Evolutionary conservation across 1,140 invertebrate species (phyloP).

Genomic region (Cyclargus thomasi): DNA sequence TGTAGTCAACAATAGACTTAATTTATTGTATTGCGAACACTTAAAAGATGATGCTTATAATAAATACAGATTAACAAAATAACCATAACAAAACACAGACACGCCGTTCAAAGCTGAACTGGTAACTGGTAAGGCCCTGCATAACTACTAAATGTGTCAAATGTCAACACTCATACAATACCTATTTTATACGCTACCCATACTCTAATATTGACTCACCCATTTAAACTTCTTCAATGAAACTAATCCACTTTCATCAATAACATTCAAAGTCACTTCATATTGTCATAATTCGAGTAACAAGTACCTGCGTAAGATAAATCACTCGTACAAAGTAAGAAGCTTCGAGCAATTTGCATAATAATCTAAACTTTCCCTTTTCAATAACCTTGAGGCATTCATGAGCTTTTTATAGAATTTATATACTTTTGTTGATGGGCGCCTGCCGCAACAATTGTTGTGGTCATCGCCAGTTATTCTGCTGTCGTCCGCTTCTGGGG

Average conservation of each 20-base stretch:
- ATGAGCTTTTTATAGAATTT: slow-evolving; percentile 1
- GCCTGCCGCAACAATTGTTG: neutral
- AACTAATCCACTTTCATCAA: slow-evolving; percentile 1
- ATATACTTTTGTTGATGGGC: slow-evolving; percentile 3
- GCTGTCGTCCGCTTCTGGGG: neutral
- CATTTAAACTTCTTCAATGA: neutral
- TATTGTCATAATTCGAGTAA: neutral
- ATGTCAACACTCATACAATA: neutral
- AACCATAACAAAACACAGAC: too few species aligned
- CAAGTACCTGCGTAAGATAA: neutral
- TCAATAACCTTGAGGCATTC: slow-evolving; percentile 4
- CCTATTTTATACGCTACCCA: neutral
- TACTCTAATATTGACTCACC: neutral
- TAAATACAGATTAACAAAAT: too few species aligned
- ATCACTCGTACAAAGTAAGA: slow-evolving; percentile 13
- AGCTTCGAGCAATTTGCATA: slow-evolving; percentile 13
- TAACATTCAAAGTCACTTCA: neutral
- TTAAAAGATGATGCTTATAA: too few species aligned
- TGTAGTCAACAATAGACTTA: too few species aligned
- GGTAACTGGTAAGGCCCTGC: neutral
- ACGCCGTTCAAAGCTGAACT: too few species aligned
- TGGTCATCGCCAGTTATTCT: neutral
- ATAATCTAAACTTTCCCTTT: slow-evolving; percentile 13
- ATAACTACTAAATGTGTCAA: neutral
- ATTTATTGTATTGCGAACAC: too few species aligned